These are phyloP conservation scores for Monochamus saltuarius DNA, from an alignment of 1,140 invertebrate species.

Conservation along the genomic window DNA sequence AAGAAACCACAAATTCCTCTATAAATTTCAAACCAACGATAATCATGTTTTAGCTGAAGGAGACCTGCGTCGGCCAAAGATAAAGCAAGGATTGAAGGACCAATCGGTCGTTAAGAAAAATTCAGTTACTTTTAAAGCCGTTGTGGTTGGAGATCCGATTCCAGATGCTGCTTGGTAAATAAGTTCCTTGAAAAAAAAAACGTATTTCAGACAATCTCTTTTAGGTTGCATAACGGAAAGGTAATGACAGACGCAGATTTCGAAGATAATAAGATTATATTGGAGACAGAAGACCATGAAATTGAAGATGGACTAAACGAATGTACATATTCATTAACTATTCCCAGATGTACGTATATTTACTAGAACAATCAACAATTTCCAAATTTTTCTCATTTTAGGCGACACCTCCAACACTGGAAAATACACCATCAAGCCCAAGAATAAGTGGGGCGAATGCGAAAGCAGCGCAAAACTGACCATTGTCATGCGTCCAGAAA, in stretches of 20 bases:
- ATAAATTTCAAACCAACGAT: slow-evolving; percentile 12
- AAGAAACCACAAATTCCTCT: slow-evolving; percentile 46
- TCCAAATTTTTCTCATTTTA: slow-evolving; percentile 38
- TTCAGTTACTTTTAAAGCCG: slow-evolving; percentile 70
- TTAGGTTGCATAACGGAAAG: slow-evolving; percentile 55
- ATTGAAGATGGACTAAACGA: slow-evolving; percentile 74
- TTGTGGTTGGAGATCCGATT: slow-evolving; percentile 79
- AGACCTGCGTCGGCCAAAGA: slow-evolving; percentile 74
- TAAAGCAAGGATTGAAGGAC: slow-evolving; percentile 64
- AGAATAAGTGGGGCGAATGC: slow-evolving; percentile 75
- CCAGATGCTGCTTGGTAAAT: slow-evolving; percentile 61
- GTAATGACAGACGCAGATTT: slow-evolving; percentile 53
- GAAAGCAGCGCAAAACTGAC: slow-evolving; percentile 70
- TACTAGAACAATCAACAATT: neutral
- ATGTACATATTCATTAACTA: slow-evolving; percentile 69
- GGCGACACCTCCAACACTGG: slow-evolving; percentile 75
- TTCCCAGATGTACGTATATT: slow-evolving; percentile 59
- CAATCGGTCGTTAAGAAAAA: slow-evolving; percentile 70
- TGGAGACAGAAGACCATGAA: slow-evolving; percentile 61
- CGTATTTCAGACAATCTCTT: slow-evolving; percentile 13
- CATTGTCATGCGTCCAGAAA: slow-evolving; percentile 73
- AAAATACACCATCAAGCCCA: slow-evolving; percentile 74
- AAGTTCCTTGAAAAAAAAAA: slow-evolving; percentile 2
- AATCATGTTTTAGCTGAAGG: slow-evolving; percentile 59
- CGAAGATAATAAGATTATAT: slow-evolving; percentile 51